phyloP scores from a whole-genome alignment of 1,140 invertebrate species.

The Liolophura sinensis region DNA sequence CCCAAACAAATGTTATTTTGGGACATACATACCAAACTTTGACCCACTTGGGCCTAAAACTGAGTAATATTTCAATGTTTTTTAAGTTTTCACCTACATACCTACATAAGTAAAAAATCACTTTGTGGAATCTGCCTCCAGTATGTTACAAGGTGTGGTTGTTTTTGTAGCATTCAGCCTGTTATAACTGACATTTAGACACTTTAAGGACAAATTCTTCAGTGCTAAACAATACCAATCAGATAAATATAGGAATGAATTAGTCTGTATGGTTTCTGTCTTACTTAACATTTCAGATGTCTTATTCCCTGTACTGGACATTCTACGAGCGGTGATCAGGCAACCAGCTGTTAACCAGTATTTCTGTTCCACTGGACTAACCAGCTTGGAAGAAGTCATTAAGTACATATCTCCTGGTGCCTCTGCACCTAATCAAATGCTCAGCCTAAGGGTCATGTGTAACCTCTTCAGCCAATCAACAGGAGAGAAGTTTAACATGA shows the following conservation, averaged over 20 bases:
- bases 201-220: not conserved
- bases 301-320: constrained; percentile 84
- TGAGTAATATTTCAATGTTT: no score
- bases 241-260: not conserved
- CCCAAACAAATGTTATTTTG: no score
- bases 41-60: no score
- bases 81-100: no score
- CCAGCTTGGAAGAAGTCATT: constrained; percentile 38
- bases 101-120: no score
- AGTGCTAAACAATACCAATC: not conserved
- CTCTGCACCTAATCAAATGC: constrained; percentile 72
- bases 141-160: no score
- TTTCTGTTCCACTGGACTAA: constrained; percentile 58
- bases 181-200: no score
- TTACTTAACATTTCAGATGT: constrained; percentile 65
- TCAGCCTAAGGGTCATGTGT: constrained; percentile 73
- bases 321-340: constrained; percentile 77
- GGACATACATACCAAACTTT: no score
- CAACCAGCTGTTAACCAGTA: constrained; percentile 66
- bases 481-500: constrained; percentile 33
- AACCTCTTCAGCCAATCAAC: constrained; percentile 69
- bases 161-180: no score
- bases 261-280: no score
- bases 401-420: constrained; percentile 42
- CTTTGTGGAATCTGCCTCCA: no score